phyloP scores from a whole-genome alignment of 2,888 invertebrate genomes.

The Diabrotica balteata region DNA sequence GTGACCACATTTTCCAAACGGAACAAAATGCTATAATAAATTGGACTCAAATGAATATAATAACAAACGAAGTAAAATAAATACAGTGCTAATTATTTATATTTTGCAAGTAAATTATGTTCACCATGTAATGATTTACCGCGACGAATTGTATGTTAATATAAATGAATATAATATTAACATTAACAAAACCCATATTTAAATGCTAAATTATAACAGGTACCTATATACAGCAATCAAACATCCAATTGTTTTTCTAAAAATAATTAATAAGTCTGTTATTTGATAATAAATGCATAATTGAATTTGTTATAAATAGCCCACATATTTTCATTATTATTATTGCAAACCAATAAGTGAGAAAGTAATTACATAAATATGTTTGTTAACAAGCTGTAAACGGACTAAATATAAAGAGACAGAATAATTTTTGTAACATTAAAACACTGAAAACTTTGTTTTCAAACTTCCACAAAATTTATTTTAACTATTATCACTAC shows the following conservation, averaged over 20 bases:
- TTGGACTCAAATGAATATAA: slow-evolving; percentile 10
- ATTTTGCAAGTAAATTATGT: slow-evolving; percentile 41
- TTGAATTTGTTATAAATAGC: slow-evolving; percentile 23
- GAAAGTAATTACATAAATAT: slow-evolving; percentile 7
- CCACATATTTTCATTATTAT: slow-evolving; percentile 12
- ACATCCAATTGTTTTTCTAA: slow-evolving; percentile 32
- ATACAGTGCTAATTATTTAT: slow-evolving; percentile 41
- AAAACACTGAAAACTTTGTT: no score
- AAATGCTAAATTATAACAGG: slow-evolving; percentile 17
- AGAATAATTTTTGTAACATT: no score
- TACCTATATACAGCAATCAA: slow-evolving; percentile 23
- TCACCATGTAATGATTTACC: slow-evolving; percentile 40
- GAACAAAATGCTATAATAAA: not conserved
- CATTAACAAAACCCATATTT: slow-evolving; percentile 21
- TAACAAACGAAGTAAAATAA: slow-evolving; percentile 37
- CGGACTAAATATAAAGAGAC: no score
- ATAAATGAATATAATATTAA: slow-evolving; percentile 5
- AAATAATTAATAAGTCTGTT: slow-evolving; percentile 30
- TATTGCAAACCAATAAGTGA: slow-evolving; percentile 16
- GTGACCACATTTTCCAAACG: no score
- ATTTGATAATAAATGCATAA: slow-evolving; percentile 29
- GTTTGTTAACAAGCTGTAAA: not conserved
- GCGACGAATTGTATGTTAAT: no score
- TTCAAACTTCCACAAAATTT: no score
- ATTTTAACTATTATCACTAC: no score